These are phyloP conservation scores for Unio delphinus DNA, from an alignment of 2,888 invertebrate genomes.

Conservation along the genomic window DNA sequence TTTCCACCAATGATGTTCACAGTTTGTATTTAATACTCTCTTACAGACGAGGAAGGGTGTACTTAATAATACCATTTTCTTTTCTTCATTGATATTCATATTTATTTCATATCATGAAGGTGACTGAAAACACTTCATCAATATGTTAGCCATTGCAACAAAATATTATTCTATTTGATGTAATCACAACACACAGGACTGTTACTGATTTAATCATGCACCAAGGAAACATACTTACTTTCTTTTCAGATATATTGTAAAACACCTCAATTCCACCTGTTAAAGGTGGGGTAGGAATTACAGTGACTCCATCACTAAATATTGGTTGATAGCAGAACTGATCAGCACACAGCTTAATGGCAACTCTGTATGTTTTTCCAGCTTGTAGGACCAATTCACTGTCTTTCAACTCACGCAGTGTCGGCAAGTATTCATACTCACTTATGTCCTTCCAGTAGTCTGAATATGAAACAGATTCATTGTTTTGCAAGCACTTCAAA, in stretches of 20 bases:
- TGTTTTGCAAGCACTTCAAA: not conserved
- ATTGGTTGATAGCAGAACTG: slow-evolving; percentile 20
- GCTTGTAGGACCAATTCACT: slow-evolving; percentile 19
- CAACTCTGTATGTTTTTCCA: slow-evolving; percentile 26
- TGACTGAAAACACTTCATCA: no score
- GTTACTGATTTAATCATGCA: no score
- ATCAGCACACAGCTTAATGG: slow-evolving; percentile 31
- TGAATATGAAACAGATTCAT: not conserved
- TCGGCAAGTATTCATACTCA: slow-evolving; percentile 13
- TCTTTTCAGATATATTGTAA: not conserved
- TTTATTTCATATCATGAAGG: no score
- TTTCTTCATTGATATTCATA: no score
- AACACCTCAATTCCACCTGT: slow-evolving; percentile 16
- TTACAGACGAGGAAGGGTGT: no score
- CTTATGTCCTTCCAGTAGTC: slow-evolving; percentile 15
- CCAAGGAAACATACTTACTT: not conserved
- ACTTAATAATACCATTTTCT: no score
- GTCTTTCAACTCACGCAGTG: slow-evolving; percentile 6
- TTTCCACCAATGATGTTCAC: no score
- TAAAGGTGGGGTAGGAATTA: slow-evolving; percentile 24
- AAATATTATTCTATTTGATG: no score
- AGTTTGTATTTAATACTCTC: no score
- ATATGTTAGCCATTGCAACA: no score
- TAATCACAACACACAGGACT: no score
- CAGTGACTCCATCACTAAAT: slow-evolving; percentile 30